phyloP scores from a whole-genome alignment of 2,888 invertebrate genomes.

The Eueremaeus valkanovi region DNA sequence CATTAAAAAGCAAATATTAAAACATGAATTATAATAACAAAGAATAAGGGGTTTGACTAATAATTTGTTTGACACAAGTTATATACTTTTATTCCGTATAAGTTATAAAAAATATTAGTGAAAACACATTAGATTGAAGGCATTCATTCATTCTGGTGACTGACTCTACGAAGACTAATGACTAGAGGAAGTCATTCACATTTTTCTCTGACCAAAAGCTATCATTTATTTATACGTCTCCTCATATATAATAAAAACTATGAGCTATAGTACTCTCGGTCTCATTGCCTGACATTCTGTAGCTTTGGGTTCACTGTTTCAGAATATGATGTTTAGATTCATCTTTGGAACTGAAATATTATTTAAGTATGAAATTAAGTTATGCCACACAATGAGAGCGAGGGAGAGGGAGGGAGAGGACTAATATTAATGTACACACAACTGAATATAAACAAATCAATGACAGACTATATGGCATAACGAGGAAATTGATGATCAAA shows the following conservation, averaged over 20 bases:
- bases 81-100: background rate
- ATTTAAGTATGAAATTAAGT: conserved; percentile 1
- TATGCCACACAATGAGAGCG: background rate
- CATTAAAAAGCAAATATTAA: no score
- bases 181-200: background rate
- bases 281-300: background rate
- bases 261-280: background rate
- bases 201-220: background rate
- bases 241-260: background rate
- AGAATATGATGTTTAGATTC: background rate
- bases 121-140: background rate
- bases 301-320: background rate
- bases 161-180: background rate
- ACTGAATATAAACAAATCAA: background rate
- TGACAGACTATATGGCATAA: background rate
- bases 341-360: background rate
- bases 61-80: background rate
- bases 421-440: background rate
- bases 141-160: background rate
- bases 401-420: no score
- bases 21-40: background rate
- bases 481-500: background rate
- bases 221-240: background rate
- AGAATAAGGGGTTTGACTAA: background rate
- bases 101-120: no score